These are phyloP conservation scores for Rafetus swinhoei DNA, from an alignment of 2,113 vertebrate genomes.

Conservation along the genomic window DNA sequence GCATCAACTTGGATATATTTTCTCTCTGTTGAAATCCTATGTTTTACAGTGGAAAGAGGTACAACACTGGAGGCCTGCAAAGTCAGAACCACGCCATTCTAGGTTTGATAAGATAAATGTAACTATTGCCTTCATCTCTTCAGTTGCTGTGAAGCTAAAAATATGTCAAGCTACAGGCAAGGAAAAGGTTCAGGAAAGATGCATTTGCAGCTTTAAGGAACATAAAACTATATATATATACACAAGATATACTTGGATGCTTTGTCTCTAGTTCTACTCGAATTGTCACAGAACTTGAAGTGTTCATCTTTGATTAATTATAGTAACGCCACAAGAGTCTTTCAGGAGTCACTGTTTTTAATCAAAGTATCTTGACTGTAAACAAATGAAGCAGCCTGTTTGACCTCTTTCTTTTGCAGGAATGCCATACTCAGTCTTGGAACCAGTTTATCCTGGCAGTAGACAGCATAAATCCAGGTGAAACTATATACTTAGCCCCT, in stretches of 20 bases:
- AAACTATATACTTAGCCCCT: slow-evolving; percentile 15
- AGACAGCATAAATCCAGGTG: slow-evolving; percentile 29
- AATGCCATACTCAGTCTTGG: slow-evolving; percentile 28
- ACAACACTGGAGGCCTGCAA: background rate
- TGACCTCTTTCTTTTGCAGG: slow-evolving; percentile 11
- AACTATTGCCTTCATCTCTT: background rate
- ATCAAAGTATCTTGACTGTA: background rate
- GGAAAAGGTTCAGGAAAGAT: background rate
- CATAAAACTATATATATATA: background rate
- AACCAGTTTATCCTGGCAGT: slow-evolving; percentile 16
- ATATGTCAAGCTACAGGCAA: background rate
- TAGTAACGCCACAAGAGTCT: background rate
- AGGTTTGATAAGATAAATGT: background rate
- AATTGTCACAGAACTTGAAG: background rate
- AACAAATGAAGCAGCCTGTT: background rate
- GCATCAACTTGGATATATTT: background rate
- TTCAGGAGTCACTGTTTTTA: background rate
- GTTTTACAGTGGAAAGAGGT: background rate
- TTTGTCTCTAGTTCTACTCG: background rate
- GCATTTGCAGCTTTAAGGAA: background rate
- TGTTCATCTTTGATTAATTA: background rate
- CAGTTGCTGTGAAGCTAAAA: background rate
- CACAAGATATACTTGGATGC: background rate
- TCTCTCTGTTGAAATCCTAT: background rate
- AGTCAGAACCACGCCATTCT: background rate